Evolutionary conservation across 2,797 vertebrate genomes (phyloP).

Genomic region (Hydrophis major): DNA sequence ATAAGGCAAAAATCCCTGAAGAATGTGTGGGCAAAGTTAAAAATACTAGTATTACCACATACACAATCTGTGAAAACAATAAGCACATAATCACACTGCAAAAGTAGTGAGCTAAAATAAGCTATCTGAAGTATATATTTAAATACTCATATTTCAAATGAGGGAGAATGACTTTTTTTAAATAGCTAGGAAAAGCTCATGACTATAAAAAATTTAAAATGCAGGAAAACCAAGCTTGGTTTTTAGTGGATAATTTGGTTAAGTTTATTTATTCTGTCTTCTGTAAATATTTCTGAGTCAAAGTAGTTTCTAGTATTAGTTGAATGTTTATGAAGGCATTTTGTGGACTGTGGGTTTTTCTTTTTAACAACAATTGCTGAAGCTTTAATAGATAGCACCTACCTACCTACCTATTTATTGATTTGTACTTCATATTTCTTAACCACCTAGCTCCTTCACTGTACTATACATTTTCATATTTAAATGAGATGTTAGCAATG

Average conservation of each 20-base stretch:
- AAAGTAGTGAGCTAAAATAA: background rate
- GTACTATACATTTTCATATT: background rate
- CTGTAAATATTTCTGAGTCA: background rate
- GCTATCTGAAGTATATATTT: conserved; percentile 21
- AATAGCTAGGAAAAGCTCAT: background rate
- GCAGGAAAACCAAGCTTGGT: background rate
- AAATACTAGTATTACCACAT: background rate
- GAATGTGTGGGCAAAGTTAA: background rate
- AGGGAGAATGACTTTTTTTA: background rate
- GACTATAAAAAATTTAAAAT: background rate
- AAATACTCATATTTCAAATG: conserved; percentile 1
- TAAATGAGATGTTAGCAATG: background rate
- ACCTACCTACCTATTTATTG: background rate
- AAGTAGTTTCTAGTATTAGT: background rate
- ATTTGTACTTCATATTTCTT: background rate
- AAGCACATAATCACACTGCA: background rate
- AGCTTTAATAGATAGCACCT: background rate
- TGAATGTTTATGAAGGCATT: background rate
- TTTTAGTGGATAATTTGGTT: background rate
- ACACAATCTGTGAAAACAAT: background rate
- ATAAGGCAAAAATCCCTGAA: conserved; percentile 7
- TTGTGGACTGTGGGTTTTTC: background rate
- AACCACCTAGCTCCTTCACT: background rate
- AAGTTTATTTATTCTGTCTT: conserved; percentile 3
- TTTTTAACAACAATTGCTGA: background rate